Evolutionary conservation across 1,140 invertebrate genomes (phyloP), one percentile per base, ranked within the genome.

Genomic region (Aplysia californica): DNA sequence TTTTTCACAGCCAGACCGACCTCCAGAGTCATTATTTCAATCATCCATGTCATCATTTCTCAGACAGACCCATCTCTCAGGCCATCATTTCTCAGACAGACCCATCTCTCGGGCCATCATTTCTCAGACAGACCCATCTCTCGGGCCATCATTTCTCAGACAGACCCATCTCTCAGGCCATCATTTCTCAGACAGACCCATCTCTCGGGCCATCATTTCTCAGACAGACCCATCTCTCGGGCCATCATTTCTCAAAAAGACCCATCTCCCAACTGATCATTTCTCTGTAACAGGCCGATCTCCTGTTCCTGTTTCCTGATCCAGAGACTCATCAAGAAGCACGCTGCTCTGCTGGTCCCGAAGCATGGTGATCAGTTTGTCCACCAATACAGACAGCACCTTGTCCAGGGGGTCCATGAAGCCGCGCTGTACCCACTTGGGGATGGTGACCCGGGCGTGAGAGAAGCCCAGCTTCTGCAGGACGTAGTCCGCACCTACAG

Each of bases 391-490:
- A 21, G 88, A 86, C 3, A 88, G 75, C 15, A 90, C 77, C 68
- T 89, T 87, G 78, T 90, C 89, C 21, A 88, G 79, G 0, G 97
- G 96, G 91, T 99, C 98, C 93, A 99, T 96, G 81, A 97, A 96
- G 33, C 97, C 97, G 74, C 98, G 92, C 90, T 99, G 98, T 90
- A 99, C 93, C 96, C 98, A 99, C 91, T 99, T 99, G 26, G 98
- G 98, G 87, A 99, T 99, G 39, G 98, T 99, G 55, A 95, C 97
- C 56, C 97, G 92, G 2, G 98, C 98, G 90, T 99, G 98, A 74
- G 95, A 94, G 87, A 99, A 99, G 20, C 97, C 97, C 5, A 99
- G 91, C 89, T 98, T 97, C 90, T 99, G 96, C 39, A 99, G 91
- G 80, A 99, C 98, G 88, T 97, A 98, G 90, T 99, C 97, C 44